These are phyloP conservation scores for Matsumyia berberina DNA, from an alignment of 2,888 invertebrate species.

Conservation along the genomic window DNA sequence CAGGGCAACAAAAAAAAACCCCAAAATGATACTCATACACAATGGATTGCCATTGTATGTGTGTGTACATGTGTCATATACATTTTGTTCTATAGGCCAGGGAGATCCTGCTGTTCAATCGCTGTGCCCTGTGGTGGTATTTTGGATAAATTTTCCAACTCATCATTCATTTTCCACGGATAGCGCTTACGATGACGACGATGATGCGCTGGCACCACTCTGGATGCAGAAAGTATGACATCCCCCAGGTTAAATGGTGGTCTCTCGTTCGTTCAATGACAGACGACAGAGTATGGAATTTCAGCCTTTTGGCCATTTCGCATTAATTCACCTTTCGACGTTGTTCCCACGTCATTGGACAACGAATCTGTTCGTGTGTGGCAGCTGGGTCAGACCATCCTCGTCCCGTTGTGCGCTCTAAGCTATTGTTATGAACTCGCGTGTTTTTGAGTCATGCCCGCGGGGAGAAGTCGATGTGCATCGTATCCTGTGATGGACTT, in stretches of 20 bases:
- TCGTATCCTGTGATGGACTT: constrained; percentile 31
- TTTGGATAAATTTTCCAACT: constrained; percentile 35
- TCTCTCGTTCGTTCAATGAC: constrained; percentile 30
- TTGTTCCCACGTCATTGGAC: constrained; percentile 55
- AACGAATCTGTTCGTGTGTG: not conserved
- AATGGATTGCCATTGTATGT: constrained; percentile 9
- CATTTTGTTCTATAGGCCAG: not conserved
- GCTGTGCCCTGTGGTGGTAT: constrained; percentile 31
- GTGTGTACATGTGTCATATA: constrained; percentile 2
- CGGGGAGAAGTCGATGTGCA: constrained; percentile 28
- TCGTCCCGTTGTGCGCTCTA: not conserved
- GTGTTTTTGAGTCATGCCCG: constrained; percentile 45
- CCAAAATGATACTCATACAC: not conserved
- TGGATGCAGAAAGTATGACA: constrained; percentile 41
- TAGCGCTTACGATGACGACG: constrained; percentile 4
- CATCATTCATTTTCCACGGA: constrained; percentile 43
- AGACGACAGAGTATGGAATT: constrained; percentile 24
- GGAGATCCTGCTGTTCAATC: constrained; percentile 26
- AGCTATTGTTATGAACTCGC: constrained; percentile 60
- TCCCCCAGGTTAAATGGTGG: constrained; percentile 53
- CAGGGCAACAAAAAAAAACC: not conserved
- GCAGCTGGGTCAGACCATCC: not conserved
- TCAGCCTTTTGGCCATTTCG: constrained; percentile 56
- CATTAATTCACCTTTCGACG: constrained; percentile 65
- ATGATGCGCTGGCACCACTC: constrained; percentile 13